A percentile compares a stretch with the other conserved stretches of the same genome.
phyloP scores from a whole-genome alignment of 2,888 invertebrate species.

The Drosophila limbata region DNA sequence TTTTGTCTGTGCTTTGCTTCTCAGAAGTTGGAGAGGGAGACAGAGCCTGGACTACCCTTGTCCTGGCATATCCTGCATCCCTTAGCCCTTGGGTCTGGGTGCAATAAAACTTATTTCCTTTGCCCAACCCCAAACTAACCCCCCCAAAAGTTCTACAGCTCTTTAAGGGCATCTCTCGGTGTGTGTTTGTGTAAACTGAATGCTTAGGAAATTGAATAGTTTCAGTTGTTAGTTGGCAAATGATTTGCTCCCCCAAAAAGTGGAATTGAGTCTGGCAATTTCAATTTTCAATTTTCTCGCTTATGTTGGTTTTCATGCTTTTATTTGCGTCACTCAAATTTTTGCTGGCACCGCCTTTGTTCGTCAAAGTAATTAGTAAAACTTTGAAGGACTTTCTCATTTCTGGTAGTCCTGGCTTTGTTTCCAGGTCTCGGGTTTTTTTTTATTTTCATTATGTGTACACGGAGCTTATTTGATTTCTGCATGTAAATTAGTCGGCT shows the following conservation, averaged over 20 bases:
- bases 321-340: constrained; percentile 75
- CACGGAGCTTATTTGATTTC: constrained; percentile 75
- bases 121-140: constrained; percentile 6
- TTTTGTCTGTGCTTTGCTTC: constrained; percentile 71
- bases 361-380: constrained; percentile 80
- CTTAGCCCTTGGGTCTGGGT: constrained; percentile 43
- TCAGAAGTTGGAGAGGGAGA: constrained; percentile 10
- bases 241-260: constrained; percentile 45
- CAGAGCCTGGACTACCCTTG: constrained; percentile 16
- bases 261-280: constrained; percentile 24
- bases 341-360: constrained; percentile 64
- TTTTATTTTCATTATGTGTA: constrained; percentile 64
- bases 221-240: constrained; percentile 71
- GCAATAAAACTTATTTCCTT: constrained; percentile 67
- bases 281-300: constrained; percentile 70
- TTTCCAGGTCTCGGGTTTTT: constrained; percentile 8
- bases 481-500: constrained; percentile 77
- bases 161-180: constrained; percentile 15
- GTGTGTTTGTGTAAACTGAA: constrained; percentile 60
- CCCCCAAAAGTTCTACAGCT: constrained; percentile 12
- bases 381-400: constrained; percentile 68
- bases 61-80: constrained; percentile 36
- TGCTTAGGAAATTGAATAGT: constrained; percentile 74
- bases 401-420: constrained; percentile 20
- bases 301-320: constrained; percentile 66